Percentiles rank a stretch among this genome's conserved stretches.
phyloP scores from a whole-genome alignment of 1,140 invertebrate genomes.

The Nephotettix cincticeps region DNA sequence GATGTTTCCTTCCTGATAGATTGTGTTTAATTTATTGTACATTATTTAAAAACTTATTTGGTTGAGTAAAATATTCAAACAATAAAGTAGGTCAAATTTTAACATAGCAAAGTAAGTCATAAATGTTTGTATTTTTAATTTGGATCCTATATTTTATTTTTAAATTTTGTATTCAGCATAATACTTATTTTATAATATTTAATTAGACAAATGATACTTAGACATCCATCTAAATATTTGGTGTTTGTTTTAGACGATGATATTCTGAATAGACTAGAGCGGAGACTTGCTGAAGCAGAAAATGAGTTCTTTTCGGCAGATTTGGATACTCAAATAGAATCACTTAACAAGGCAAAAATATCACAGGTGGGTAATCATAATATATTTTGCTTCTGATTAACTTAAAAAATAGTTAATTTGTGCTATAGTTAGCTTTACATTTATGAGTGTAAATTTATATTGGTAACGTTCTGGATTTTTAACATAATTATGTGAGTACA shows the following conservation, averaged over 20 bases:
- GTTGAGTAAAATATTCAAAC: no score
- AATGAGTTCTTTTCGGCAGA: constrained; percentile 68
- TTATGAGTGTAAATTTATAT: neutral
- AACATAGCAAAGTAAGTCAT: no score
- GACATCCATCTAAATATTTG: neutral
- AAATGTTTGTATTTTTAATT: no score
- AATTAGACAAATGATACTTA: neutral
- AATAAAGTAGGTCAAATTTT: no score
- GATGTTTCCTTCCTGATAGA: no score
- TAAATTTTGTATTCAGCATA: constrained; percentile 6
- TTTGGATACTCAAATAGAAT: constrained; percentile 71
- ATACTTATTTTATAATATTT: neutral
- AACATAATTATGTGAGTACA: neutral
- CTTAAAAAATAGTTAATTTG: neutral
- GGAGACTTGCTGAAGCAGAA: constrained; percentile 71
- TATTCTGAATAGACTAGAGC: constrained; percentile 70
- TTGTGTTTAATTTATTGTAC: no score
- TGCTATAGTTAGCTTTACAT: neutral
- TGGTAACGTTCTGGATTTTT: neutral
- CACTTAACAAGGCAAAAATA: constrained; percentile 66
- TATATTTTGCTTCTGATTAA: neutral
- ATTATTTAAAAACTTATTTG: no score
- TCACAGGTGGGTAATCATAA: constrained; percentile 39
- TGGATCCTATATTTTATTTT: no score
- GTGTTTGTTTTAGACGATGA: constrained; percentile 54